phyloP scores from a whole-genome alignment of 2,113 vertebrate species.

The Scolopax mira region DNA sequence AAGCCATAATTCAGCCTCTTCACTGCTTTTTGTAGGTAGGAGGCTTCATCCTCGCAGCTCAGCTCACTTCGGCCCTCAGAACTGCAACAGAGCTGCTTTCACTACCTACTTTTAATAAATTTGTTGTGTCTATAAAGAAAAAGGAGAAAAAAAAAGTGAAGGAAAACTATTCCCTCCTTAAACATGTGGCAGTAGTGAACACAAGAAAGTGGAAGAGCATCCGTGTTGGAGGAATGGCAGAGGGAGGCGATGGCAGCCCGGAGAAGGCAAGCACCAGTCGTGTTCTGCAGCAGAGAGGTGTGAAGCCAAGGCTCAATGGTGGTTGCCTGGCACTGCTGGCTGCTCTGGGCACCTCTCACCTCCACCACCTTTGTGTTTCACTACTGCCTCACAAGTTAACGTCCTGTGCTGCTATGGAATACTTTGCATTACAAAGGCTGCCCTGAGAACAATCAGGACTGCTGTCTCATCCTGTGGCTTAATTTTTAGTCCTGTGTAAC shows the following conservation, averaged over 20 bases:
- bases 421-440: not conserved
- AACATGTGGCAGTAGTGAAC: not conserved
- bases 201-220: not conserved
- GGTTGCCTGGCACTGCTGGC: not conserved
- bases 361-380: not conserved
- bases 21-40: not conserved
- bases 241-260: not conserved
- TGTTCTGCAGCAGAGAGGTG: not conserved
- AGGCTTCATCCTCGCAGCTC: not conserved
- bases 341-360: not conserved
- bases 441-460: not conserved
- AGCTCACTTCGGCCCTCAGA: not conserved
- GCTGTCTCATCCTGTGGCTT: not conserved
- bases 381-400: not conserved
- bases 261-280: not conserved
- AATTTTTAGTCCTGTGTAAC: not conserved
- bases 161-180: not conserved
- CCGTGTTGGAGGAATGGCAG: accelerated
- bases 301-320: accelerated
- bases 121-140: not conserved
- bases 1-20: not conserved
- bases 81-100: not conserved
- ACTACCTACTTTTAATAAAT: not conserved
- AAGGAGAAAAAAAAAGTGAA: not conserved
- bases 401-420: not conserved